A percentile compares a stretch with the other conserved stretches of the same genome.
These are phyloP conservation scores for Jaculus jaculus DNA, from an alignment of 2,113 vertebrate species.

Conservation along the genomic window DNA sequence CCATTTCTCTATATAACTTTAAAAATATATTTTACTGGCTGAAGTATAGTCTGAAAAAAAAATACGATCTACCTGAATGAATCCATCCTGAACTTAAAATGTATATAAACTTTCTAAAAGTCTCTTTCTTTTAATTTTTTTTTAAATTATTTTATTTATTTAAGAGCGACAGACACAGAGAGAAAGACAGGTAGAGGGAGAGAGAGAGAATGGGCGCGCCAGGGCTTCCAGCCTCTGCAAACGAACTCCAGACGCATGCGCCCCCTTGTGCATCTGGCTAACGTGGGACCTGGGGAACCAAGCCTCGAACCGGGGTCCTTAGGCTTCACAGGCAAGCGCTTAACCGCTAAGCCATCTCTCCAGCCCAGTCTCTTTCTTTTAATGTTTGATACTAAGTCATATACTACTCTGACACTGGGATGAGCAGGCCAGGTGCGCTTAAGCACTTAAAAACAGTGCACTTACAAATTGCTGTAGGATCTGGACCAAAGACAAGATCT, in stretches of 20 bases:
- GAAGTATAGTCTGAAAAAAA: constrained; percentile 41
- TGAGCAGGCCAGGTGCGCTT: not conserved
- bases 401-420: not conserved
- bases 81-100: constrained; percentile 47
- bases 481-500: not conserved
- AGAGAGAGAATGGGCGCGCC: too few species aligned
- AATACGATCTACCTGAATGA: constrained; percentile 32
- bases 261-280: too few species aligned
- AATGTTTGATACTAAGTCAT: constrained; percentile 6
- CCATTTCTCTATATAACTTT: constrained; percentile 34
- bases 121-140: not conserved
- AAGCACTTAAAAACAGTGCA: not conserved
- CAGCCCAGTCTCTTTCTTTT: constrained; percentile 2
- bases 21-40: constrained; percentile 56
- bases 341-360: too few species aligned
- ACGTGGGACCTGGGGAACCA: too few species aligned
- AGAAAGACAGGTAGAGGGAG: too few species aligned
- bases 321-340: too few species aligned
- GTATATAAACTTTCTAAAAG: not conserved
- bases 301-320: too few species aligned
- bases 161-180: too few species aligned
- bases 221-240: too few species aligned
- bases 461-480: not conserved
- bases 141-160: too few species aligned
- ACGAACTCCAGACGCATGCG: too few species aligned